These are phyloP conservation scores for Galeopsomyia nigrocyanea DNA, from an alignment of 2,888 invertebrate species.

Conservation along the genomic window DNA sequence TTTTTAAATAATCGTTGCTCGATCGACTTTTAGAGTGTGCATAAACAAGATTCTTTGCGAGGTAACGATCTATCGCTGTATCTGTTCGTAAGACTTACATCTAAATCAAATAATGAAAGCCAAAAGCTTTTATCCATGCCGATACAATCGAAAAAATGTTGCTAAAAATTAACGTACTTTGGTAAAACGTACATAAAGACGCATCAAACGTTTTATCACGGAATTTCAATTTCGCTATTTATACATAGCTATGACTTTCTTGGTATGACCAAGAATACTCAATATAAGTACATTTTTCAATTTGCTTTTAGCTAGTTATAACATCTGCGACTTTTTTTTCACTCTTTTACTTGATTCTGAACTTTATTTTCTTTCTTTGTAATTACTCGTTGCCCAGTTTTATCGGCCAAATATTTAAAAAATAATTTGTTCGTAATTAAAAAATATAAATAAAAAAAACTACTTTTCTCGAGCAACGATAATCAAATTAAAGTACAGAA, in stretches of 20 bases:
- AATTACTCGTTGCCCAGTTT: constrained; percentile 24
- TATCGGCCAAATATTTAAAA: constrained; percentile 27
- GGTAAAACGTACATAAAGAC: constrained; percentile 48
- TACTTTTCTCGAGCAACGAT: constrained; percentile 26
- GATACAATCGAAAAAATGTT: constrained; percentile 33
- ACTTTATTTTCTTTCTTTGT: constrained; percentile 18
- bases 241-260: constrained; percentile 47
- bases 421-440: constrained; percentile 27
- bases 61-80: constrained; percentile 45
- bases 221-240: constrained; percentile 41
- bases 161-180: constrained; percentile 47
- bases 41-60: constrained; percentile 45
- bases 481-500: constrained; percentile 28
- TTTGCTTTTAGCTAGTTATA: constrained; percentile 45
- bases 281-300: constrained; percentile 47
- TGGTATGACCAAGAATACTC: constrained; percentile 40
- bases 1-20: constrained; percentile 24
- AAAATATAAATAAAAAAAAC: constrained; percentile 10
- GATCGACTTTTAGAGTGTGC: constrained; percentile 14
- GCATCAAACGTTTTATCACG: constrained; percentile 46
- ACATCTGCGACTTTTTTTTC: constrained; percentile 40
- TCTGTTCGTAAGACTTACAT: constrained; percentile 33
- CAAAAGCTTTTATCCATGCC: constrained; percentile 34
- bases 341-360: constrained; percentile 34
- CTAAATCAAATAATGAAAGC: constrained; percentile 38